Conservation (phyloP, 2,888 invertebrate species). For the Oscheius sp. region DNA sequence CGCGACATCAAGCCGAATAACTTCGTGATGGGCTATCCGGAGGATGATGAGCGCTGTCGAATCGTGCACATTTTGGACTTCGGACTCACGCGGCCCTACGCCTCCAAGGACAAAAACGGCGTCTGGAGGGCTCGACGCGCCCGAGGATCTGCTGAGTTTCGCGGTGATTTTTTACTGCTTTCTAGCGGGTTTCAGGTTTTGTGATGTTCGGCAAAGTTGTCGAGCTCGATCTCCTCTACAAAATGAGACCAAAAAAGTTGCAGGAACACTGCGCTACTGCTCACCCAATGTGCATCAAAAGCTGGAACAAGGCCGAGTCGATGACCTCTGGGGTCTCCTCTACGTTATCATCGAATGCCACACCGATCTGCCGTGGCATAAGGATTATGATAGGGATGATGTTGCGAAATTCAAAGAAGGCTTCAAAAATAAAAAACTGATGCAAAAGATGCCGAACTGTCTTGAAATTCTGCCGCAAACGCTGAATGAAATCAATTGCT, state of each 20-base stretch:
- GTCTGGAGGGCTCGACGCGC: constrained; percentile 51
- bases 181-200: too few species aligned
- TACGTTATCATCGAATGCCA: constrained; percentile 75
- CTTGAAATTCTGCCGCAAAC: constrained; percentile 40
- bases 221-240: too few species aligned
- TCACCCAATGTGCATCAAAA: constrained; percentile 56
- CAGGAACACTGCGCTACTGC: constrained; percentile 56
- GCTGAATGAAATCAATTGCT: constrained; percentile 47
- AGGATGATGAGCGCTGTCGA: constrained; percentile 45
- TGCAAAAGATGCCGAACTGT: constrained; percentile 52
- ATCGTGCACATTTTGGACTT: constrained; percentile 60
- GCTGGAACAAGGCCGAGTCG: constrained; percentile 51
- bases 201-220: too few species aligned
- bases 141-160: constrained; percentile 60
- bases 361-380: constrained; percentile 71
- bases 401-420: constrained; percentile 49
- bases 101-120: constrained; percentile 6
- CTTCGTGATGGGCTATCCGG: constrained; percentile 54
- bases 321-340: constrained; percentile 36
- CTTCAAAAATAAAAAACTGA: constrained; percentile 41
- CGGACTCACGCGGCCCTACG: constrained; percentile 47
- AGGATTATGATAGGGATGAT: constrained; percentile 39
- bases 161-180: too few species aligned
- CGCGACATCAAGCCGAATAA: constrained; percentile 50
- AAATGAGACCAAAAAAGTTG: too few species aligned